Percentiles rank a stretch among this genome's conserved stretches.
Evolutionary conservation across 2,888 invertebrate species (phyloP).

Genomic region (Ceriagrion tenellum): DNA sequence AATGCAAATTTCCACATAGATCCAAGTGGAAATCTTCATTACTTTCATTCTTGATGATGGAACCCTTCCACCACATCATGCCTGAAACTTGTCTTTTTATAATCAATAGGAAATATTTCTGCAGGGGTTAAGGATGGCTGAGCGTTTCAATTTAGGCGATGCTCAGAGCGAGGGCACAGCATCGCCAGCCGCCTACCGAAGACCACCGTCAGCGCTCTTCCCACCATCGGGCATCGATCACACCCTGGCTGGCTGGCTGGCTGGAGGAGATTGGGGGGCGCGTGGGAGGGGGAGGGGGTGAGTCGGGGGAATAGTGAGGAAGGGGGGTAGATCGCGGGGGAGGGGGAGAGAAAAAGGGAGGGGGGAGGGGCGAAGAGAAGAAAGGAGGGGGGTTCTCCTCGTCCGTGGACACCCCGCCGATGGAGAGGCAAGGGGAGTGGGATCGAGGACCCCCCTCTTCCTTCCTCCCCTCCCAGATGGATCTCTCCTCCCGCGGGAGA

Average conservation of each 20-base stretch:
- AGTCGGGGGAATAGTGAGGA: neutral
- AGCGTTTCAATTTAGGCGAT: neutral
- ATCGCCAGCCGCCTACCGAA: neutral
- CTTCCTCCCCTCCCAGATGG: neutral
- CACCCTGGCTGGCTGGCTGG: neutral
- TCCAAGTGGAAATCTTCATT: too few species aligned
- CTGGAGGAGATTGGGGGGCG: neutral
- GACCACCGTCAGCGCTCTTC: neutral
- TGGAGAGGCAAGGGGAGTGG: too few species aligned
- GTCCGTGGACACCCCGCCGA: neutral
- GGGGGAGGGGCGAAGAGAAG: neutral
- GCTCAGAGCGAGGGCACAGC: neutral
- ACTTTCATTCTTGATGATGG: too few species aligned
- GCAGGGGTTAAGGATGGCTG: neutral
- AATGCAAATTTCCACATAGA: too few species aligned
- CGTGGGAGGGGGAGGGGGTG: neutral
- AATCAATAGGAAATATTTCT: neutral
- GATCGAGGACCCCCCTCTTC: too few species aligned
- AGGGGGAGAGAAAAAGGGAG: neutral
- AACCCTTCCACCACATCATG: too few species aligned
- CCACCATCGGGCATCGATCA: neutral
- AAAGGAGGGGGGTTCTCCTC: neutral
- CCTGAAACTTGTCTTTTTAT: too few species aligned
- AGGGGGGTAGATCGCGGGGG: neutral
- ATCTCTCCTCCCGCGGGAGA: neutral